Percentiles rank a stretch among this genome's conserved stretches.
phyloP scores from a whole-genome alignment of 23 tunicate species.

The Halocynthia aurantium region DNA sequence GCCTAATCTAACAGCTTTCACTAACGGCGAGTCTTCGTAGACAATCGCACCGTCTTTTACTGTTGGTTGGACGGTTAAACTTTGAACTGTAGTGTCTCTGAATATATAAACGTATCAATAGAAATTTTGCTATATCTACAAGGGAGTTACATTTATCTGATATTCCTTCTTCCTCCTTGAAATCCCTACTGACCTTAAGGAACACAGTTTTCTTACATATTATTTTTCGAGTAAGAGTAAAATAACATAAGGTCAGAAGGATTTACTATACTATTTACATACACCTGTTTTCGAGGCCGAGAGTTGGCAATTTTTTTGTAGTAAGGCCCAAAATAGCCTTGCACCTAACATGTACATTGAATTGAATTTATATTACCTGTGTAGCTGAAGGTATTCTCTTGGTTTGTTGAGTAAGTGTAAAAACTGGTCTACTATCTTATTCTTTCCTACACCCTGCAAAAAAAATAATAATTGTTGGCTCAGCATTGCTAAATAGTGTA shows the following conservation, averaged over 20 bases:
- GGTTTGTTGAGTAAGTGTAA: slow-evolving; percentile 83
- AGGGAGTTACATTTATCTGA: not conserved
- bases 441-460: slow-evolving; percentile 92
- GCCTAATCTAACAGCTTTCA: slow-evolving; percentile 76
- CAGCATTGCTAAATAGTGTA: too few species aligned
- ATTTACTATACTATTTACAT: not conserved
- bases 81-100: slow-evolving; percentile 93
- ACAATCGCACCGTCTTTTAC: slow-evolving; percentile 87
- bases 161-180: too few species aligned
- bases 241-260: not conserved
- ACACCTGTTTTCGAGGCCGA: not conserved
- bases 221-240: not conserved
- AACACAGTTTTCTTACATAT: not conserved
- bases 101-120: slow-evolving; percentile 1
- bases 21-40: slow-evolving; percentile 88
- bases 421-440: slow-evolving; percentile 93
- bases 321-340: not conserved
- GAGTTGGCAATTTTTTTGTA: not conserved
- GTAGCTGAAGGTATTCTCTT: slow-evolving; percentile 89
- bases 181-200: too few species aligned
- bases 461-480: not conserved
- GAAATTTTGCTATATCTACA: not conserved
- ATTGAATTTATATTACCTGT: slow-evolving; percentile 52
- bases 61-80: slow-evolving; percentile 91
- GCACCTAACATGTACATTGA: not conserved